Percentiles rank a stretch among this genome's conserved stretches.
Conservation (phyloP, 1,140 invertebrate species). For the Charaxes varanes region DNA sequence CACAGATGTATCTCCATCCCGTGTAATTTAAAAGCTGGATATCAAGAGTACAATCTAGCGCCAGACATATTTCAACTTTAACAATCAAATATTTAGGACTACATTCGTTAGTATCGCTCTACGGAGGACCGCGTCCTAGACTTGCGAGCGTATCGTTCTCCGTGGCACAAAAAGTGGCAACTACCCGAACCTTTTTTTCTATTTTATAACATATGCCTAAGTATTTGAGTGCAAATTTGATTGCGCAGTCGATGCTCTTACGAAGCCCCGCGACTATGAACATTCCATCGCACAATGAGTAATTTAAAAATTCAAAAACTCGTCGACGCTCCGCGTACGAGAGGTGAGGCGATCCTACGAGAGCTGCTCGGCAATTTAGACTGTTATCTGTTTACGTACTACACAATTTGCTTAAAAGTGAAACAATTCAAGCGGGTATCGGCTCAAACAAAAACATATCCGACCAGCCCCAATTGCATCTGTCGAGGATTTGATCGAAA, state of each 20-base stretch:
- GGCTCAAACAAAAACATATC: conserved; percentile 17
- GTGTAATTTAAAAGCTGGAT: conserved; percentile 44
- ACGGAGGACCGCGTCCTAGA: conserved; percentile 55
- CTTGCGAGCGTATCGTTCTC: conserved; percentile 40
- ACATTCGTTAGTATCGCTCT: conserved; percentile 65
- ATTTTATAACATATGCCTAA: conserved; percentile 45
- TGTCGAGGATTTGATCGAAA: conserved; percentile 18
- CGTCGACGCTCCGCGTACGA: conserved; percentile 56
- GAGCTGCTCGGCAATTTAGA: conserved; percentile 61
- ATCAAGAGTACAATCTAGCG: conserved; percentile 38
- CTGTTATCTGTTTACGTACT: conserved; percentile 53
- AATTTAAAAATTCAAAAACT: conserved; percentile 76
- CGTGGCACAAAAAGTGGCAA: conserved; percentile 31
- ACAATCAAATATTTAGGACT: conserved; percentile 66
- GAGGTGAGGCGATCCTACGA: conserved; percentile 56
- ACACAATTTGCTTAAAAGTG: conserved; percentile 29
- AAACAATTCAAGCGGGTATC: conserved; percentile 28
- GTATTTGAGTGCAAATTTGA: conserved; percentile 56
- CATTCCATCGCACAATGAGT: conserved; percentile 74
- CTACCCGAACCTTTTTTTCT: conserved; percentile 21
- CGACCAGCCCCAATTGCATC: conserved; percentile 4
- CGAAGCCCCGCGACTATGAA: conserved; percentile 40
- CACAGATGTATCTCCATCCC: conserved; percentile 44
- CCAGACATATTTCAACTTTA: conserved; percentile 56
- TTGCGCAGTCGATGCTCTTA: conserved; percentile 29